These are phyloP conservation scores for Pemphredon lugubris DNA, from an alignment of 2,888 invertebrate genomes.

Conservation along the genomic window DNA sequence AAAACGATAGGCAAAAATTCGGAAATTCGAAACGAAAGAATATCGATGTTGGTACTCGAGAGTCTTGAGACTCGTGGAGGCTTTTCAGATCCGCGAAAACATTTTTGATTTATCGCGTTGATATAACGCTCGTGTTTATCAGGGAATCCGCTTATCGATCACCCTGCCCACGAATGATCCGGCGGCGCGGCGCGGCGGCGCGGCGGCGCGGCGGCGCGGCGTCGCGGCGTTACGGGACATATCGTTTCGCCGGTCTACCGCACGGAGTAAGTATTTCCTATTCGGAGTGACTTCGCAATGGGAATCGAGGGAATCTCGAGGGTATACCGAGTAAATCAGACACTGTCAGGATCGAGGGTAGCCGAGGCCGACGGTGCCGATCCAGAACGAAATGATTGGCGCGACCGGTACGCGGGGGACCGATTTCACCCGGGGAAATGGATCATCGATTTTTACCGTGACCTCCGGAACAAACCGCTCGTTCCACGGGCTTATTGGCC, in stretches of 20 bases:
- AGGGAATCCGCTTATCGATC: slow-evolving; percentile 43
- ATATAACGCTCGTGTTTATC: slow-evolving; percentile 46
- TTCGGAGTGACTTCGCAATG: slow-evolving; percentile 35
- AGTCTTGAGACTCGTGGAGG: not conserved
- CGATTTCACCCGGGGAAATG: slow-evolving; percentile 49
- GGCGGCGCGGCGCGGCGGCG: too few relatives aligned
- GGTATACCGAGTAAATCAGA: slow-evolving; percentile 66
- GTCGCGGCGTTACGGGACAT: slow-evolving; percentile 23
- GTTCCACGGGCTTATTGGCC: not conserved
- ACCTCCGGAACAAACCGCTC: slow-evolving; percentile 55
- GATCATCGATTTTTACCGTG: slow-evolving; percentile 62
- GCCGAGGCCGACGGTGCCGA: slow-evolving; percentile 52
- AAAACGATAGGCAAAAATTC: too few relatives aligned
- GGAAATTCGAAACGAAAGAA: too few relatives aligned
- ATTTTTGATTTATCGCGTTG: slow-evolving; percentile 40
- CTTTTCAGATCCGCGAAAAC: slow-evolving; percentile 16
- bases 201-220: too few relatives aligned
- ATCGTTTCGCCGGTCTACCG: slow-evolving; percentile 17
- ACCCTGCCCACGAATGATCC: slow-evolving; percentile 38
- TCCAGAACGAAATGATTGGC: slow-evolving; percentile 69
- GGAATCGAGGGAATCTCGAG: slow-evolving; percentile 52
- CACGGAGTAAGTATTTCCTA: slow-evolving; percentile 28
- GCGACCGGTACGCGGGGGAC: slow-evolving; percentile 56
- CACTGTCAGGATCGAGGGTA: slow-evolving; percentile 50
- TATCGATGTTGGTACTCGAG: slow-evolving; percentile 19